A percentile compares a stretch with the other conserved stretches of the same genome.
Evolutionary conservation across 1,140 invertebrate genomes (phyloP).

Genomic region (Myzus persicae): DNA sequence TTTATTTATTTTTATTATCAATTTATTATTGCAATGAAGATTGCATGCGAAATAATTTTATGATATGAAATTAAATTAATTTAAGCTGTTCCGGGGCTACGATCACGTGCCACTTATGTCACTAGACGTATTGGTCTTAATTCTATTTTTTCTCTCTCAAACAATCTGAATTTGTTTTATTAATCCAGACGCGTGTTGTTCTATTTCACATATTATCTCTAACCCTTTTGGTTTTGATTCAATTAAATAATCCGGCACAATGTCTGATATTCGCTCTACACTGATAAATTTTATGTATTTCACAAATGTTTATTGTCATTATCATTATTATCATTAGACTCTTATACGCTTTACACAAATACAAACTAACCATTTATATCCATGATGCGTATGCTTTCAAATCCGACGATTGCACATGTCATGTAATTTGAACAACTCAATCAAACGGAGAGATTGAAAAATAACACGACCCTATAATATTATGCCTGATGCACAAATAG

Average conservation of each 20-base stretch:
- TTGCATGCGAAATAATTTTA: background rate
- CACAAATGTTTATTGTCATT: background rate
- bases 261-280: background rate
- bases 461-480: conserved; percentile 9
- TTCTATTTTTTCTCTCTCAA: background rate
- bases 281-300: background rate
- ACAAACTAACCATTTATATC: background rate
- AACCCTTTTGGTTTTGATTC: background rate
- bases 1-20: no score
- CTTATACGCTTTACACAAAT: background rate
- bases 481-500: background rate
- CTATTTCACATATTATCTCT: background rate
- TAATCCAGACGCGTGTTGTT: background rate
- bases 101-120: background rate
- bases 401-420: background rate
- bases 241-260: background rate
- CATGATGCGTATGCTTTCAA: background rate
- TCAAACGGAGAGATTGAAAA: background rate
- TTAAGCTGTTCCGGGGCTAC: background rate
- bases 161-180: conserved; percentile 25
- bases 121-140: background rate
- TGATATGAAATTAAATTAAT: background rate
- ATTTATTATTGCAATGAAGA: background rate
- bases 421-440: background rate
- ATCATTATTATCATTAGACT: background rate